Conservation (phyloP, 2,113 vertebrate species). For the Scytalopus superciliaris region DNA sequence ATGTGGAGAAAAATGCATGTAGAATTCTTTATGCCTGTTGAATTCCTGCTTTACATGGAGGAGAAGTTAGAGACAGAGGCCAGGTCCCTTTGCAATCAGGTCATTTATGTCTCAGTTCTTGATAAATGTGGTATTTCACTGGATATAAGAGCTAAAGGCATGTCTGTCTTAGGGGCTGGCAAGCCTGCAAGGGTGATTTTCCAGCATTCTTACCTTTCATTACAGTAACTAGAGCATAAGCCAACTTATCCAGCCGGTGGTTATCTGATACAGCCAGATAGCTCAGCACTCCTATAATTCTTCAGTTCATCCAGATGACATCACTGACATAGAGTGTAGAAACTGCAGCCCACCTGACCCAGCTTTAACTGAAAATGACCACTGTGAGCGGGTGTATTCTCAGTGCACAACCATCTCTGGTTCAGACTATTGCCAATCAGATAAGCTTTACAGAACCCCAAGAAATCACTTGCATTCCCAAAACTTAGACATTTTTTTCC, state of each 20-base stretch:
- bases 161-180: conserved; percentile 8
- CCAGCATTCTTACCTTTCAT: conserved; percentile 44
- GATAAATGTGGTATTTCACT: conserved; percentile 25
- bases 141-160: background rate
- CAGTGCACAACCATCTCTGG: background rate
- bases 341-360: background rate
- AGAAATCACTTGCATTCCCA: background rate
- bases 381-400: background rate
- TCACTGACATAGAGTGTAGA: background rate
- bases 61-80: background rate
- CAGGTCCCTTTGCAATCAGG: background rate
- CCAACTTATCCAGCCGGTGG: conserved; percentile 32
- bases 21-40: background rate
- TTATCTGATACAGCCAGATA: conserved; percentile 32
- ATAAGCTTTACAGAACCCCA: background rate
- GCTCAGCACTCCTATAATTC: conserved; percentile 1
- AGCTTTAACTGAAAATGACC: background rate
- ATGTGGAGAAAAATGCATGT: background rate
- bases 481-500: background rate
- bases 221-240: background rate
- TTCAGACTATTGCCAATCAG: background rate
- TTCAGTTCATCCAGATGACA: conserved; percentile 21
- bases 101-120: conserved; percentile 3
- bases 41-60: background rate
- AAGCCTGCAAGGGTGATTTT: conserved; percentile 27